Evolutionary conservation across 2,113 vertebrate genomes (phyloP), one percentile per base, ranked within the genome.

Genomic region (Rostratula benghalensis): DNA sequence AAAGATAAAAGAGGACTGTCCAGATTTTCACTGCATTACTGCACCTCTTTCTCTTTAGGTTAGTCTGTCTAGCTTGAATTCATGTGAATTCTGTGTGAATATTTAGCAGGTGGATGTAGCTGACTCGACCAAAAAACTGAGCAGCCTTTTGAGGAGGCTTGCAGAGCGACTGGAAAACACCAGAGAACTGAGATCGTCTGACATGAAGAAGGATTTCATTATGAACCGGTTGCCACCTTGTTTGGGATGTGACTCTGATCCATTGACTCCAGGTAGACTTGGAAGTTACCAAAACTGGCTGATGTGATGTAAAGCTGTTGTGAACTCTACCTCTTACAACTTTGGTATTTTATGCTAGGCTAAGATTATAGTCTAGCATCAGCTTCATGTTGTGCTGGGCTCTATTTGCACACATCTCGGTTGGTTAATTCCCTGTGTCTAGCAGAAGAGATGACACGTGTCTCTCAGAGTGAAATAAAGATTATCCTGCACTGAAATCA

Each of bases 191-290:
- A 97, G 97, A 20, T 98, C 98, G 10, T 95, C 98, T 2, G 98
- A 98, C 84, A 98, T 99, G 98, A 99, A 98, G 97, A 99, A 98
- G 93, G 99, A 99, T 95, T 99, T 99, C 77, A 95, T 99, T 76
- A 91, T 13, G 53, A 98, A 97, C 93, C 97, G 99, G 65, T 83
- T 99, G 20, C 99, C 99, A 1, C 99, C 99, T 0, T 98, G 93
- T 89, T 31, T 73, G 74, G 97, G 96, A 19, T 73, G 91, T 1
- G 87, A 96, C 93, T 33, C 96, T 24, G 97, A 96, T 23, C 21
- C 97, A 14, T 75, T 94, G 56, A 84, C 76, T 15, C 98, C 98
- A 97, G 97, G 99, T 99, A 89, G 31, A 31, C 10, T 64, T 35
- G 37, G 24, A 59, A 27, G 24, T 75, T 54, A 5, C 10, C 51